phyloP scores from a whole-genome alignment of 1,140 invertebrate genomes.

The Pollicipes pollicipes region DNA sequence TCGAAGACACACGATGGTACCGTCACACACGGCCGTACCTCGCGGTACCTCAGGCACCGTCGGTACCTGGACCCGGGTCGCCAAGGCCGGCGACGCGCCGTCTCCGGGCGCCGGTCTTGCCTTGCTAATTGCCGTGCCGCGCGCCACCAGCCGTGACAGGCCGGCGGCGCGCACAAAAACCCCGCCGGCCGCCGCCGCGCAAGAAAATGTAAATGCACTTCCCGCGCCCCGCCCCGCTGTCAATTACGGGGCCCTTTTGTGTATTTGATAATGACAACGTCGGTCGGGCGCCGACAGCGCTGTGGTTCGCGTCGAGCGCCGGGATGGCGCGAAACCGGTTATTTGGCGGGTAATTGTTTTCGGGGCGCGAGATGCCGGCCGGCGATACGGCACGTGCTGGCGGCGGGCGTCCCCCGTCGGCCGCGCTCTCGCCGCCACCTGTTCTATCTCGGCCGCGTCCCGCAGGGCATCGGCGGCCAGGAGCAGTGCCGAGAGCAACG shows the following conservation, averaged over 20 bases:
- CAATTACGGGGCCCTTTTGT: not conserved
- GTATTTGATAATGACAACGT: not conserved
- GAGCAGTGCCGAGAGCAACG: too few relatives aligned
- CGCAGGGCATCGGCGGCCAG: too few relatives aligned
- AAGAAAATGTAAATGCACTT: conserved; percentile 2
- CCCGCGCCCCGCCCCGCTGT: not conserved
- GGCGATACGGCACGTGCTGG: not conserved
- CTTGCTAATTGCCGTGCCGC: not conserved
- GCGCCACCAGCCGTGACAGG: not conserved
- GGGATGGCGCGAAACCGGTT: not conserved
- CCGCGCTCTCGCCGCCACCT: not conserved
- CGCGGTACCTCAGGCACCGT: too few relatives aligned
- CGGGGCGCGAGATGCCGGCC: not conserved
- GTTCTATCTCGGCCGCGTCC: not conserved
- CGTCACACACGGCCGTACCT: too few relatives aligned
- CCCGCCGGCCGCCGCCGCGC: too few relatives aligned
- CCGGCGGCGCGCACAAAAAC: not conserved
- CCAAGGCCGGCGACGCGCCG: too few relatives aligned
- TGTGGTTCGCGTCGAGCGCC: not conserved
- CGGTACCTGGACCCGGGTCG: too few relatives aligned
- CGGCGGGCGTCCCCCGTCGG: too few relatives aligned
- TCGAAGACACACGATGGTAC: too few relatives aligned
- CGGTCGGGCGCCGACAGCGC: too few relatives aligned
- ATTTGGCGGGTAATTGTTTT: conserved; percentile 2
- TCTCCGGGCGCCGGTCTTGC: too few relatives aligned